Evolutionary conservation across 2,113 vertebrate species (phyloP), one percentile per base, ranked within the genome.

Genomic region (Leptobrachium leishanense): DNA sequence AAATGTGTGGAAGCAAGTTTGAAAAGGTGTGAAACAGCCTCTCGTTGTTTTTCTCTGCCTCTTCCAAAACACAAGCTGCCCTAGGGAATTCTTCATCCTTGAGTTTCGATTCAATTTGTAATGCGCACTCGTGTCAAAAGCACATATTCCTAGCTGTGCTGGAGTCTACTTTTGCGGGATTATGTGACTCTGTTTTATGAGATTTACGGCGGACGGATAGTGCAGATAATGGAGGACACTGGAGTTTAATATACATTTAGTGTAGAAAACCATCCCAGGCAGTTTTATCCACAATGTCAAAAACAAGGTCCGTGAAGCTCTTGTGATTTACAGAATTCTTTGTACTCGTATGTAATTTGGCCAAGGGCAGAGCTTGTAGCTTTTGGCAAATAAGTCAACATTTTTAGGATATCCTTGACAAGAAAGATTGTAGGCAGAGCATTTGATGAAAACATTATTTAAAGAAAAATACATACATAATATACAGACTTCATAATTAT

Each of bases 171-270:
- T 80, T 64, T 68, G 12, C 63, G 67, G 67, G 76, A 77, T 77
- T 71, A 70, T 62, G 43, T 74, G 63, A 67, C 70, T 57, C 50
- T 80, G 70, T 67, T 80, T 80, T 74, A 80, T 80, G 77, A 80
- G 69, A 79, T 80, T 80, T 74, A 74, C 50, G 68, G 63, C 63
- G 66, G 70, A 80, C 15, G 63, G 77, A 74, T 80, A 67, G 46
- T 54, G 44, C 40, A 79, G 77, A 67, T 73, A 79, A 72, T 73
- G n/a, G 70, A 80, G 77, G 50, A 80, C 70, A 59, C 43, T 80
- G 77, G 41, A 73, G 20, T 80, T 74, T 80, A 73, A 80, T 80
- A 72, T 68, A 55, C 70, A 79, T 79, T 73, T 73, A 72, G 42
- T 43, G 6, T 70, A 11, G 46, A 72, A 68, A 74, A 31, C 41